These are phyloP conservation scores for Anniella stebbinsi DNA, from an alignment of 2,797 vertebrate species.

Conservation along the genomic window DNA sequence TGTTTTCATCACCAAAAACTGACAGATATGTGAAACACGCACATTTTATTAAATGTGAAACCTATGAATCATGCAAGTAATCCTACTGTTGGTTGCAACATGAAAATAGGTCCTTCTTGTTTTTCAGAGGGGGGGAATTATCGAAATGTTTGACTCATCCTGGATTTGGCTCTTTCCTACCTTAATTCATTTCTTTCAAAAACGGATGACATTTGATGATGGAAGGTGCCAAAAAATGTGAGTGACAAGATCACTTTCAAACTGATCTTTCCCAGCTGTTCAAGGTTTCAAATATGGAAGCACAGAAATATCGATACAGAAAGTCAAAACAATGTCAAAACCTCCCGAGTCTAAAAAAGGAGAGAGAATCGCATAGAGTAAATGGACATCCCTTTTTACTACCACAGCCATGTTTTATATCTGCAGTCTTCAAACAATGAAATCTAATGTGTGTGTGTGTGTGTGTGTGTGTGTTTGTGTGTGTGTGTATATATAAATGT, in stretches of 20 bases:
- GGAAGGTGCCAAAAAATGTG: not conserved
- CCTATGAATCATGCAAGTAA: not conserved
- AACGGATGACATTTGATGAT: not conserved
- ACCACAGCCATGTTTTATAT: not conserved
- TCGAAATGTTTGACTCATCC: not conserved
- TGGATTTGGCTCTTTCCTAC: not conserved
- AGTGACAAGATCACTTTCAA: not conserved
- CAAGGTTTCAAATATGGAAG: not conserved
- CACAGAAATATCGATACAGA: not conserved
- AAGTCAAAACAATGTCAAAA: not conserved
- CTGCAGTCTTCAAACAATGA: not conserved
- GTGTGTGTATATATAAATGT: not conserved
- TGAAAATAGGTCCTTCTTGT: too few relatives aligned
- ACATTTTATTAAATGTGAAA: not conserved
- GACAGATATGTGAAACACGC: too few relatives aligned
- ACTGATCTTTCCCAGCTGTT: conserved; percentile 6
- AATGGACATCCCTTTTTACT: not conserved
- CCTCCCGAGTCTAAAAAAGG: not conserved
- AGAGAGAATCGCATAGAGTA: not conserved
- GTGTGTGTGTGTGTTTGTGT: too few relatives aligned
- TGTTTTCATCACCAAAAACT: not conserved
- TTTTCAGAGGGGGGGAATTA: not conserved
- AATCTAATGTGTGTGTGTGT: not conserved
- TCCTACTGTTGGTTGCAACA: not conserved
- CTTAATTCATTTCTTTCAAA: conserved; percentile 1